Evolutionary conservation across 2,797 vertebrate species (phyloP).

Genomic region (Malurus leucopterus): DNA sequence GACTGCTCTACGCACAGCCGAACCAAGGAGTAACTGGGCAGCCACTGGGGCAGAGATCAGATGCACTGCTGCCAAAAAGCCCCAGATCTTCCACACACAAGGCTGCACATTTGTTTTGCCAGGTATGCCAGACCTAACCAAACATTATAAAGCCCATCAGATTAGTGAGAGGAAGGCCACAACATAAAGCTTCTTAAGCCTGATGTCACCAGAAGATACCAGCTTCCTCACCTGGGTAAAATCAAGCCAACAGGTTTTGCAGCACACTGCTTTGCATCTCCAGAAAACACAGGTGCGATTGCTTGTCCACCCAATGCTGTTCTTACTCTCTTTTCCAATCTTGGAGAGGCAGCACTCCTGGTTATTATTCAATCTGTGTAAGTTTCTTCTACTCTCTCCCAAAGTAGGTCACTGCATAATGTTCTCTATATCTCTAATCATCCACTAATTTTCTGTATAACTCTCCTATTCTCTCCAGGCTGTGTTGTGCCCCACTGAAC

Average conservation of each 20-base stretch:
- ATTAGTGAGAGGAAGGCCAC: neutral
- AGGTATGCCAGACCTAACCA: neutral
- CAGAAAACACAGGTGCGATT: neutral
- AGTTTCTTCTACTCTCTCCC: neutral
- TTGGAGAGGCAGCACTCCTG: fast-evolving
- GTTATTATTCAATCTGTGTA: neutral
- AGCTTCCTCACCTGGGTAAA: neutral
- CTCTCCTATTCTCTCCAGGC: neutral
- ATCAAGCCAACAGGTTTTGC: neutral
- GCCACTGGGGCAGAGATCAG: neutral
- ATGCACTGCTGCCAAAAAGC: neutral
- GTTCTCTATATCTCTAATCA: neutral
- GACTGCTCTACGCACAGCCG: neutral
- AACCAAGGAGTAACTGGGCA: neutral
- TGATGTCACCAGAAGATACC: neutral
- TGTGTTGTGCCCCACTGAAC: neutral
- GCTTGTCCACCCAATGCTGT: neutral
- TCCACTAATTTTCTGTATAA: neutral
- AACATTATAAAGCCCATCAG: neutral
- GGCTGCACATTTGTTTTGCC: neutral
- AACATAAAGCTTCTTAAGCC: neutral
- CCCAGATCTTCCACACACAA: neutral
- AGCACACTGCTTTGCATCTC: neutral
- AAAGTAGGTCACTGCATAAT: neutral
- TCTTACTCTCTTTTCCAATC: neutral